Evolutionary conservation across 2,113 vertebrate genomes (phyloP).

Genomic region (Saguinus imperator): DNA sequence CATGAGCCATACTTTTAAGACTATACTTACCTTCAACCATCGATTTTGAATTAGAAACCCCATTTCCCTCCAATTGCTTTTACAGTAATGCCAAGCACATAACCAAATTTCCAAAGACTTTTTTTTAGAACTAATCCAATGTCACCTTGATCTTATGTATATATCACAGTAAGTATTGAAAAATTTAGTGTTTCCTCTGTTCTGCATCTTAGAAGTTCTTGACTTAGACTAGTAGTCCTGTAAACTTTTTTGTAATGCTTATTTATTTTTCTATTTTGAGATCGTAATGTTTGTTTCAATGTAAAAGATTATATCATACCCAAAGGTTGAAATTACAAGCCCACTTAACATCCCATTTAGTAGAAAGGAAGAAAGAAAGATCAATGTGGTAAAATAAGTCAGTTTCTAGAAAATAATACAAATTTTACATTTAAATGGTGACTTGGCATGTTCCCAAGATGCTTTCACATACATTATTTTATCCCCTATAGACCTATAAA

Average conservation of each 20-base stretch:
- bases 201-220: neutral
- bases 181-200: neutral
- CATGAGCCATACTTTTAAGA: neutral
- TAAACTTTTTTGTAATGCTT: conserved; percentile 22
- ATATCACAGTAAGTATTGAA: neutral
- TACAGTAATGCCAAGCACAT: neutral
- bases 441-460: neutral
- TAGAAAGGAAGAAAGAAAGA: neutral
- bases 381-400: neutral
- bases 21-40: neutral
- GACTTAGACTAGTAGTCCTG: neutral
- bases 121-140: neutral
- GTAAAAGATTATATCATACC: neutral
- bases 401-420: neutral
- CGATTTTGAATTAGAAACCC: neutral
- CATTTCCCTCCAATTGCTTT: neutral
- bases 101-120: conserved; percentile 30
- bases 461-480: neutral
- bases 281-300: conserved; percentile 25
- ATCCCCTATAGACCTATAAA: neutral
- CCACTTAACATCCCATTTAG: neutral
- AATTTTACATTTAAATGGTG: neutral
- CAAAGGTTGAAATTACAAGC: neutral
- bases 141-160: neutral
- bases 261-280: neutral